Base-by-base conservation (phyloP, 2,888 invertebrate genomes). In the Phalera bucephala region DNA sequence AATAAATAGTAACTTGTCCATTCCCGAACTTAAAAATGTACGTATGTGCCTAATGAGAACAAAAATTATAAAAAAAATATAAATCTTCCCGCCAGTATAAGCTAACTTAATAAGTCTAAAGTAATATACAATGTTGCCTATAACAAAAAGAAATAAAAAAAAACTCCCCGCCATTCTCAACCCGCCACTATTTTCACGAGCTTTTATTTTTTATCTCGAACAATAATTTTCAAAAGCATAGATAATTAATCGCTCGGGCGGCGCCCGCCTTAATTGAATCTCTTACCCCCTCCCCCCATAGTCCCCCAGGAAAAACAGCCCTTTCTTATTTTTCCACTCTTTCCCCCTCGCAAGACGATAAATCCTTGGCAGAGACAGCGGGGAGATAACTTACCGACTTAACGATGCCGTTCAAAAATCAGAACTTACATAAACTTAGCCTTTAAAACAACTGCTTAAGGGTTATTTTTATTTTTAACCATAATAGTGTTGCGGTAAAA, bases 281-380 rank as follows among this genome's bases (percentile, higher is more conserved):
- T 76, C 71, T 74, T 75, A 66, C 70, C 72, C 77, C 73, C 70
- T 40, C 45, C 66, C 47, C 73, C 69, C 73, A 52, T 40, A 55
- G 75, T 79, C 80, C 84, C 81, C 82, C 72, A 72, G 80, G 84
- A 85, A 88, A 89, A 88, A 86, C 84, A 83, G 72, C 87, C 88
- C 86, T 86, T 89, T 87, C 85, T 87, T 87, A 85, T 87, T 89
- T 89, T 89, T 86, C 77, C 63, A 66, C 73, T 72, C 70, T 68
- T 75, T 75, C 78, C 84, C 85, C 84, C 82, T 72, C 68, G 71
- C 66, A 85, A 85, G 88, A 87, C 88, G 86, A 88, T 88, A 87
- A 88, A 88, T 88, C 87, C 88, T 85, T 81, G 76, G 72, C 73
- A 77, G 81, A 86, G 87, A 86, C 87, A 86, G 80, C 70, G 65